Base-by-base conservation (phyloP, 35 echinoderm and acorn worm species). In the Strongylocentrotus purpuratus region DNA sequence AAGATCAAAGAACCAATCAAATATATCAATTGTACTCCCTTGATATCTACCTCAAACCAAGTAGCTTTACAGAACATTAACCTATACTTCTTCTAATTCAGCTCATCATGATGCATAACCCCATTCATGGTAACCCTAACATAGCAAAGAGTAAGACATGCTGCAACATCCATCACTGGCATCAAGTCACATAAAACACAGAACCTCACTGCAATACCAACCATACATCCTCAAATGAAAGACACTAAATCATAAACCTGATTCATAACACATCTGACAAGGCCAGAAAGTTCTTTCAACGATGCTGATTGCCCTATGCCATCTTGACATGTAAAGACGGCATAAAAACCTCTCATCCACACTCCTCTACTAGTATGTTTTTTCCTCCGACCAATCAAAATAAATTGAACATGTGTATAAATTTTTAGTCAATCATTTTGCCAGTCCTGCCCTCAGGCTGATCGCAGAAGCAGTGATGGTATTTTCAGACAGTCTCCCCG, bases 341-440 rank as follows among this genome's bases (percentile, higher is more conserved):
- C 65, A 78, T 78, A 78, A n/a, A 55, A 78, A 22, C 65, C 7
- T n/a, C 65, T 28, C 65, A 78, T 78, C 25, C 28, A 28, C 20
- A 8, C 7, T 78, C 25, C 65, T 78, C 65, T 28, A 28, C 20
- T 2, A 28, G 28, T 78, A 28, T 78, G 18, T 28, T 78, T 78
- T 78, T 78, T 28, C 7, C 22, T 78, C 65, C 65, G 5, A 78
- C 65, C 65, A 78, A 78, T 78, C 65, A 78, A 78, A 78, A 78
- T 78, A 78, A 78, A 78, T 78, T 78, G 65, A 78, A 78, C 65
- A 78, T 78, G 65, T 78, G 65, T 78, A 78, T 78, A 78, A 78
- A 78, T 78, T 78, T 78, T 78, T 78, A 78, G 65, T 78, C 28
- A 78, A 78, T 78, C 65, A 78, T 78, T 78, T 78, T 28, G 65